Evolutionary conservation across 1,140 invertebrate species (phyloP), one percentile per base, ranked within the genome.

Genomic region (Sarcophaga bullata): DNA sequence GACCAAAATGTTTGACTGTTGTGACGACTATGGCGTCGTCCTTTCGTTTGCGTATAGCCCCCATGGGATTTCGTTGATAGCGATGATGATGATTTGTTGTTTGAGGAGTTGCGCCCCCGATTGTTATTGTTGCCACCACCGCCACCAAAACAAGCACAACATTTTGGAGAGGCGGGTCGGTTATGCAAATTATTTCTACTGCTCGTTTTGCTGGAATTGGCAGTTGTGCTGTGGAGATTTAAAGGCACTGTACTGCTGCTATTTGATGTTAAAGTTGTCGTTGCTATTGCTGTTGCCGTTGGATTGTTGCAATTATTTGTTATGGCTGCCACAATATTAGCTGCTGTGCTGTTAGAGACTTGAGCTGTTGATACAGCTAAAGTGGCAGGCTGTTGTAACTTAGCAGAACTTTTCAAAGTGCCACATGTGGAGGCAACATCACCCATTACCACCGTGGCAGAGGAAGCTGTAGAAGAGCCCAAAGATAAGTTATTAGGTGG

Each of bases 1-100:
- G 94, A 88, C 88, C 89, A 90, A n/a, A 90, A 85, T 8, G 87
- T 89, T 81, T 87, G 87, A 2, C 85, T 76, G 49, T 85, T 86
- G 72, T 84, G 85, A 75, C 75, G 75, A 49, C 75, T 78, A 25
- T 89, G 88, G 62, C 87, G 85, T n/a, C 86, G 87, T 80, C 17
- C 62, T 86, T 84, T 68, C 62, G 72, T 82, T 25, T 83, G 73
- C 17, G n/a, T 13, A 25, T 78, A 78, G n/a, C 75, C 62, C 7
- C 17, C 48, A 49, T 68, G 80, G n/a, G 54, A 84, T 83, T 17
- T 90, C 81, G 84, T 87, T 86, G 17, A 84, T 58, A 80, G 6
- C 50, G 82, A 83, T 15, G 80, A 73, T 58, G 19, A 47, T 17
- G 68, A 81, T 81, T 80, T 86, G 81, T 86, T 85, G 81, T 86